phyloP scores from a whole-genome alignment of 2,888 invertebrate genomes.

The Lasiommata megera region DNA sequence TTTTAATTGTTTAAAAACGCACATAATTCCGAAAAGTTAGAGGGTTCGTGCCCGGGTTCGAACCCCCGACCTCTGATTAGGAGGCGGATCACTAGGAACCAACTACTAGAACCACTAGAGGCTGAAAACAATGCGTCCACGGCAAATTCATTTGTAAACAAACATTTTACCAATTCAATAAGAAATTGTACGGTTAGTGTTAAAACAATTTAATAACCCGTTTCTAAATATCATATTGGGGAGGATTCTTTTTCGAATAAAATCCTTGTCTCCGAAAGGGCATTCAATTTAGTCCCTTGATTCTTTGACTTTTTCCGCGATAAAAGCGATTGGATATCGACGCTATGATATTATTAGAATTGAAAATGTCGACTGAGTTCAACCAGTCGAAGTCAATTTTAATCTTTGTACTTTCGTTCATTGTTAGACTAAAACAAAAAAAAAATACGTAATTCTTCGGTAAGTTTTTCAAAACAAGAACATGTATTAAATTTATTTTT shows the following conservation, averaged over 20 bases:
- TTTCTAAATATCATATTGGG: slow-evolving; percentile 18
- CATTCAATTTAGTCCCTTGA: slow-evolving; percentile 34
- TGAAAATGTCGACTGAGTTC: slow-evolving; percentile 27
- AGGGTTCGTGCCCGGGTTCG: too few relatives aligned
- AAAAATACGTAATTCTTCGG: too few relatives aligned
- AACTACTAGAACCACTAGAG: too few relatives aligned
- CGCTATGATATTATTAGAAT: slow-evolving; percentile 34
- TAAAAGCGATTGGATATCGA: slow-evolving; percentile 33
- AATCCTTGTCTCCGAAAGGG: slow-evolving; percentile 29
- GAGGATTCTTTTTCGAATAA: slow-evolving; percentile 20
- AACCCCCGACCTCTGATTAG: too few relatives aligned
- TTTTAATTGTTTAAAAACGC: too few relatives aligned
- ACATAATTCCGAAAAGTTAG: too few relatives aligned
- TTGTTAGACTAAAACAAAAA: too few relatives aligned
- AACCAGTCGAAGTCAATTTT: slow-evolving; percentile 27
- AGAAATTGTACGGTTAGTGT: neutral
- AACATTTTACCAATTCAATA: neutral
- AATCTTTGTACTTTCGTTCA: slow-evolving; percentile 8
- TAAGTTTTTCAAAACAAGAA: too few relatives aligned
- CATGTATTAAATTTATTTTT: too few relatives aligned
- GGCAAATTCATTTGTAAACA: too few relatives aligned
- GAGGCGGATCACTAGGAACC: too few relatives aligned
- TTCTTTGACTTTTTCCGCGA: slow-evolving; percentile 32
- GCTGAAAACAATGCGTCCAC: too few relatives aligned
- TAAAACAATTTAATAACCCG: slow-evolving; percentile 19